A percentile compares a stretch with the other conserved stretches of the same genome.
Conservation (phyloP, 2,113 vertebrate species). For the Alaudala cheleensis region DNA sequence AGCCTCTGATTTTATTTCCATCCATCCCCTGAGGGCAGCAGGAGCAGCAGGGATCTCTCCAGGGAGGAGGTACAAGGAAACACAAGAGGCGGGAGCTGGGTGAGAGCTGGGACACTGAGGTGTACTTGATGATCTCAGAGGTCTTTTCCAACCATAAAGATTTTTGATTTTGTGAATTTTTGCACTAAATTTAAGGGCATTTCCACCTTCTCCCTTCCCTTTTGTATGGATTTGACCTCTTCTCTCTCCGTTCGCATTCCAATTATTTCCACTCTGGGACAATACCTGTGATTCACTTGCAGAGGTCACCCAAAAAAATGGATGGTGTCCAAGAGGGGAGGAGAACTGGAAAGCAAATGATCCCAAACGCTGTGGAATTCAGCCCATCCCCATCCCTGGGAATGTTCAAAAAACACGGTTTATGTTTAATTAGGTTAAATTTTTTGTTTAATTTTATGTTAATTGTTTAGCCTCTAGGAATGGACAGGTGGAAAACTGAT, state of each 20-base stretch:
- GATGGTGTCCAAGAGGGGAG: background rate
- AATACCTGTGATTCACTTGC: no score
- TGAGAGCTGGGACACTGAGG: background rate
- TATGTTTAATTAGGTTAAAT: no score
- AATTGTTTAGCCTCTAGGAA: background rate
- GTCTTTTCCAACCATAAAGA: background rate
- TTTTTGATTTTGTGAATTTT: background rate
- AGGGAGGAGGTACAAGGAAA: background rate
- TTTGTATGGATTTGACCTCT: background rate
- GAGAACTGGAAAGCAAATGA: background rate
- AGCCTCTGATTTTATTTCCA: background rate
- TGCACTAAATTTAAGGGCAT: background rate
- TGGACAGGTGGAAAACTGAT: background rate
- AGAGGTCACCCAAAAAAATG: background rate
- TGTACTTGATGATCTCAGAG: background rate
- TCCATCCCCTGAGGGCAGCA: background rate
- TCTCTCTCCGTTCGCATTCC: background rate
- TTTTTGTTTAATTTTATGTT: no score
- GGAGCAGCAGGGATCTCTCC: background rate
- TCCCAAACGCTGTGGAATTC: background rate
- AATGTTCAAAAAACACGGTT: background rate
- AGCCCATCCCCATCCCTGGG: background rate
- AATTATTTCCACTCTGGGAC: rapidly evolving
- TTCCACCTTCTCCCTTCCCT: background rate
- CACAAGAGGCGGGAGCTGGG: background rate